phyloP scores from a whole-genome alignment of 2,888 invertebrate species.

The Lithophane socia region DNA sequence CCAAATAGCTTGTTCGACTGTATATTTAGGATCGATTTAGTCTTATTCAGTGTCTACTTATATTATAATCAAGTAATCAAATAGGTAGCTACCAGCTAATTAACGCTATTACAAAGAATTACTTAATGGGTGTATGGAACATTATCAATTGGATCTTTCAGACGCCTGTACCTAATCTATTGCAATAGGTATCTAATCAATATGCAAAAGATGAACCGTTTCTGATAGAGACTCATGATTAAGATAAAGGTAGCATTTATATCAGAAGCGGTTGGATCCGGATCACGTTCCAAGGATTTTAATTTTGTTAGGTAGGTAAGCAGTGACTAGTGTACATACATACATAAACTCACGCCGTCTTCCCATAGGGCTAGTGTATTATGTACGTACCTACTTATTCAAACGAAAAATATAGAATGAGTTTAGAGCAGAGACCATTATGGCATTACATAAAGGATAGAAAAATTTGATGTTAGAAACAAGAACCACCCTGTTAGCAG shows the following conservation, averaged over 20 bases:
- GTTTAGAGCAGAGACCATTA: background rate
- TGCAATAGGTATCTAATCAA: conserved; percentile 11
- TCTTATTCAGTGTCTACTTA: background rate
- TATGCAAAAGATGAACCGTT: background rate
- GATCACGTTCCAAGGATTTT: background rate
- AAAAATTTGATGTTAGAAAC: background rate
- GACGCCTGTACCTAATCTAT: background rate
- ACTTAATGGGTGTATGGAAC: background rate
- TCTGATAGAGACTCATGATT: conserved; percentile 5
- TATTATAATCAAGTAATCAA: background rate
- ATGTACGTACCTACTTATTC: too few relatives aligned
- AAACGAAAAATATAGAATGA: background rate
- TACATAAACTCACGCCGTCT: too few relatives aligned
- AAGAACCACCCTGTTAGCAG: background rate
- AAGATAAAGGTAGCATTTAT: background rate
- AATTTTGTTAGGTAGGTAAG: background rate
- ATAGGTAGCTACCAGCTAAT: background rate
- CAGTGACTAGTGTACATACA: background rate
- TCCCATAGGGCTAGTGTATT: background rate
- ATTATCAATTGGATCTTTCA: conserved; percentile 19
- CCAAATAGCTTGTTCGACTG: too few relatives aligned
- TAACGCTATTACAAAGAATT: background rate
- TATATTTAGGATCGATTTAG: background rate
- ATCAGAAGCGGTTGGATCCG: conserved; percentile 1
- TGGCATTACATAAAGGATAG: background rate